A percentile compares a stretch with the other conserved stretches of the same genome.
Evolutionary conservation across 1,140 invertebrate genomes (phyloP).

Genomic region (Drosophila triauraria): DNA sequence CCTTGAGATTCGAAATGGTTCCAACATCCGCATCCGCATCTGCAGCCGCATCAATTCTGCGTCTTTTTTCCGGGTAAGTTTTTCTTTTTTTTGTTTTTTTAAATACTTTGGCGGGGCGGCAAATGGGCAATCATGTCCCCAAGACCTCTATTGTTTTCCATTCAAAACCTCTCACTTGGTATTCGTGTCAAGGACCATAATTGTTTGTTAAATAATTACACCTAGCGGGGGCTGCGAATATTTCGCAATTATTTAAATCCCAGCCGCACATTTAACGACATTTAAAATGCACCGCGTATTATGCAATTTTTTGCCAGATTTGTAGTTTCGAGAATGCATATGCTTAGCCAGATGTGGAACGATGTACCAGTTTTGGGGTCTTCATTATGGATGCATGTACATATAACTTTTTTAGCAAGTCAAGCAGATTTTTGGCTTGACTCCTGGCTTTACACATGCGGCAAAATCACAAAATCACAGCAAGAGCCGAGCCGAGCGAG

Average conservation of each 20-base stretch:
- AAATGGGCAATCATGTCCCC: background rate
- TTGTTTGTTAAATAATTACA: conserved; percentile 25
- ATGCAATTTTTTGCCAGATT: background rate
- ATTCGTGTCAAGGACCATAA: conserved; percentile 22
- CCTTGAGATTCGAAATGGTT: conserved; percentile 1
- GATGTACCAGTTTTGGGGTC: conserved; percentile 17
- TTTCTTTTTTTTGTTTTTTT: background rate
- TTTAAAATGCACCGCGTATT: conserved; percentile 13
- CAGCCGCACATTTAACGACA: background rate
- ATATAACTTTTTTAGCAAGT: conserved; percentile 23
- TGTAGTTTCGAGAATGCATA: background rate
- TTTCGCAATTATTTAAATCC: conserved; percentile 13
- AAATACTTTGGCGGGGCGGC: background rate
- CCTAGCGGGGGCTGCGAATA: conserved; percentile 10
- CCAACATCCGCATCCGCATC: background rate
- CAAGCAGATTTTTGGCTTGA: conserved; percentile 20
- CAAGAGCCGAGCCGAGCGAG: background rate
- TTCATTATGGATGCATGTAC: conserved; percentile 14
- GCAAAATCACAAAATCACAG: conserved; percentile 14
- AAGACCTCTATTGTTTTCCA: conserved; percentile 15
- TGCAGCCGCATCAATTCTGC: background rate
- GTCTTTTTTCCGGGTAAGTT: conserved; percentile 7
- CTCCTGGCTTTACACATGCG: conserved; percentile 20
- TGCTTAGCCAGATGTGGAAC: conserved; percentile 9
- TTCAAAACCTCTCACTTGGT: conserved; percentile 19